phyloP scores from a whole-genome alignment of 2,888 invertebrate genomes.

The Ophion obscuratus region DNA sequence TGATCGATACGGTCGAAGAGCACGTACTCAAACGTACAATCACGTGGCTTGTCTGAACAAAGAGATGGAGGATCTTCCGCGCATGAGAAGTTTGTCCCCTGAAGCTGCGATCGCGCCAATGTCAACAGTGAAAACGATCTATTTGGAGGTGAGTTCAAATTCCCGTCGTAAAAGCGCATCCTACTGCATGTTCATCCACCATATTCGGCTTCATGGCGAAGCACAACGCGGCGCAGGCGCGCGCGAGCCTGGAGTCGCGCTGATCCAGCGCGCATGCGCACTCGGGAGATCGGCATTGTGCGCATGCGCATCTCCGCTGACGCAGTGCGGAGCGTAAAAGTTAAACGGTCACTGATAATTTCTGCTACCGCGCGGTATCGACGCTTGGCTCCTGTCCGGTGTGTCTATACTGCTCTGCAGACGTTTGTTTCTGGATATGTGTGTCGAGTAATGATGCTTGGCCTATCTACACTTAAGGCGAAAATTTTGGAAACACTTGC shows the following conservation, averaged over 20 bases:
- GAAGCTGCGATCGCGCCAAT: constrained; percentile 72
- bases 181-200: background rate
- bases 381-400: background rate
- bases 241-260: background rate
- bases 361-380: background rate
- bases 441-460: no score
- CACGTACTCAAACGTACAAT: background rate
- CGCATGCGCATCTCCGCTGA: constrained; percentile 16
- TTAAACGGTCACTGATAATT: background rate
- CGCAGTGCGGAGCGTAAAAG: background rate
- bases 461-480: no score
- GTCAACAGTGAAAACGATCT: constrained; percentile 64
- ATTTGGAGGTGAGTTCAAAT: constrained; percentile 69
- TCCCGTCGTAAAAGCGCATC: background rate
- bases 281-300: background rate
- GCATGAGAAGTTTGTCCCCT: constrained; percentile 86
- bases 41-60: constrained; percentile 7
- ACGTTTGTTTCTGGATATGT: no score
- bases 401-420: background rate
- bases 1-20: constrained; percentile 21
- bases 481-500: no score
- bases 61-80: constrained; percentile 85
- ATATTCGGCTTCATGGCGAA: background rate
- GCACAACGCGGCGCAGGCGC: background rate
- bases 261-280: constrained; percentile 52